phyloP scores from a whole-genome alignment of 2,797 vertebrate genomes.

The Cyprinodon diabolis region DNA sequence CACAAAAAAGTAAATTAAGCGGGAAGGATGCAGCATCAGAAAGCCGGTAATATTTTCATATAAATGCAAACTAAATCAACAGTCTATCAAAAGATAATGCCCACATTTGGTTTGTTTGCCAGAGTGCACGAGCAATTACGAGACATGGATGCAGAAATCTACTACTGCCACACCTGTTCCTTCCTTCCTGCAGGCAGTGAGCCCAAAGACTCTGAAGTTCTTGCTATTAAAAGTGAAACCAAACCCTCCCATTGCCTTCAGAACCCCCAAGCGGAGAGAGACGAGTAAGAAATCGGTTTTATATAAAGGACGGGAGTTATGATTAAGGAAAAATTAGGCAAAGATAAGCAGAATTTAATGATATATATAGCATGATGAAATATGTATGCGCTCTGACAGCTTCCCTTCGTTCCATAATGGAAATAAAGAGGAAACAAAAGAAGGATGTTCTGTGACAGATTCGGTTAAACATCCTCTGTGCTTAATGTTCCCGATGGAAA shows the following conservation, averaged over 20 bases:
- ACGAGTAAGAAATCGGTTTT: not conserved
- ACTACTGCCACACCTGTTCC: constrained; percentile 78
- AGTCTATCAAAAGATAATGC: constrained; percentile 33
- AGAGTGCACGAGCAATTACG: constrained; percentile 23
- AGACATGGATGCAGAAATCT: constrained; percentile 55
- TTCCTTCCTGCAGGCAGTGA: constrained; percentile 73
- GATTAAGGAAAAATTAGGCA: not conserved
- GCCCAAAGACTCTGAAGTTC: constrained; percentile 51
- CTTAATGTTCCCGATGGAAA: constrained; percentile 27
- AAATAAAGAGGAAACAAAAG: constrained; percentile 7
- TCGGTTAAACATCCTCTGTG: constrained; percentile 42
- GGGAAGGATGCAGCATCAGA: not conserved
- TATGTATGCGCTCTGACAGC: not conserved
- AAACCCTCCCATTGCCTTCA: constrained; percentile 26
- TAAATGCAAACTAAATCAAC: constrained; percentile 25
- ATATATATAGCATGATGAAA: not conserved
- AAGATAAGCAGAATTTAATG: not conserved
- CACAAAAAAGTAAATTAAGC: not conserved
- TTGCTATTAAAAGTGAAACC: constrained; percentile 37
- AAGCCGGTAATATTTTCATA: constrained; percentile 9
- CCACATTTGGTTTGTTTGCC: constrained; percentile 26
- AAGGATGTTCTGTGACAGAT: constrained; percentile 39
- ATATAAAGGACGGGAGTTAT: not conserved
- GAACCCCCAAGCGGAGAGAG: constrained; percentile 18
- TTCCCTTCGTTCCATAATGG: constrained; percentile 17